These are phyloP conservation scores for Theocolax elegans DNA, from an alignment of 1,140 invertebrate species.

Conservation along the genomic window DNA sequence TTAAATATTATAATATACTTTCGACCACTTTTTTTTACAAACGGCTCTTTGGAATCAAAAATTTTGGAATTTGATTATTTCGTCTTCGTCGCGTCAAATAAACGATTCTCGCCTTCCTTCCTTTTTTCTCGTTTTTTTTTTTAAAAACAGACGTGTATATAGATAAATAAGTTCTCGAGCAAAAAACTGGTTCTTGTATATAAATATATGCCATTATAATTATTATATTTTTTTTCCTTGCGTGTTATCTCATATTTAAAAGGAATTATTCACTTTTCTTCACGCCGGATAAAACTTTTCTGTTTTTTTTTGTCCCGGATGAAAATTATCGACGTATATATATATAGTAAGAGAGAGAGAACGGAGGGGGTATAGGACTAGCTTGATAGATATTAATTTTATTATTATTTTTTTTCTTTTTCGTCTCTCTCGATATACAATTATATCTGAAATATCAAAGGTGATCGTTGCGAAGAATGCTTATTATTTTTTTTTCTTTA, in stretches of 20 bases:
- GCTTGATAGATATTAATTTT: slow-evolving; percentile 18
- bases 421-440: too few species aligned
- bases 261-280: too few species aligned
- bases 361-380: too few species aligned
- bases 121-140: not conserved
- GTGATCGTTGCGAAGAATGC: slow-evolving; percentile 9
- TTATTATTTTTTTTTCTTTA: slow-evolving; percentile 8
- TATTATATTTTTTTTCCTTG: too few species aligned
- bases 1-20: too few species aligned
- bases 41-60: not conserved
- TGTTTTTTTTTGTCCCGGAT: not conserved
- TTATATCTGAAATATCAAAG: slow-evolving; percentile 28
- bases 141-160: slow-evolving; percentile 27
- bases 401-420: not conserved
- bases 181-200: slow-evolving; percentile 37
- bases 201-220: slow-evolving; percentile 20
- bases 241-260: too few species aligned
- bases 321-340: too few species aligned
- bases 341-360: not conserved
- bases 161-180: slow-evolving; percentile 37
- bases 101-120: too few species aligned
- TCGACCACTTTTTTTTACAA: too few species aligned
- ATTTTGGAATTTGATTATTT: slow-evolving; percentile 10
- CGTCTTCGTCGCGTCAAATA: too few species aligned
- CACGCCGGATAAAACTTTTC: not conserved